phyloP scores from a whole-genome alignment of 2,888 invertebrate genomes.

The Ochropleura leucogaster region DNA sequence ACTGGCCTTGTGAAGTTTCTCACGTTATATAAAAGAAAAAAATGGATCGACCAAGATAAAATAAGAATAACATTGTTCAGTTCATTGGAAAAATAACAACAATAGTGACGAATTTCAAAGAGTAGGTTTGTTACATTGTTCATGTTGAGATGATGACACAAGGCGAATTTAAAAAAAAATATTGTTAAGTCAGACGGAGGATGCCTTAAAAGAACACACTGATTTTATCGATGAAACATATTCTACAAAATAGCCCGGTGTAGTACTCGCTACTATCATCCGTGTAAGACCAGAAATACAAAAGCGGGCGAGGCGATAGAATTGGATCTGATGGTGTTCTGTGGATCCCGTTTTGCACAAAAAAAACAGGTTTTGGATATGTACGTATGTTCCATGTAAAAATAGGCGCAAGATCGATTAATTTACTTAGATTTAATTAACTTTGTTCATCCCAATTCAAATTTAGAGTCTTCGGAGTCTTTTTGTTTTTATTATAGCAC shows the following conservation, averaged over 20 bases:
- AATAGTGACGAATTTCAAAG: not conserved
- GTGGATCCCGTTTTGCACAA: not conserved
- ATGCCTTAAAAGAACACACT: not conserved
- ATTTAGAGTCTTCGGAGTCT: not conserved
- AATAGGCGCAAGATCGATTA: not conserved
- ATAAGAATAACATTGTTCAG: not conserved
- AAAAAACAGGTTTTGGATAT: not conserved
- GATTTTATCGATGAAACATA: not conserved
- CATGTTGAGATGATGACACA: not conserved
- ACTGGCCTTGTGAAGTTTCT: slow-evolving; percentile 3
- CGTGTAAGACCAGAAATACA: not conserved
- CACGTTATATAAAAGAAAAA: not conserved
- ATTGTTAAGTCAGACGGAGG: not conserved
- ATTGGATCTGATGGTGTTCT: not conserved
- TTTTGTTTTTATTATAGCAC: not conserved
- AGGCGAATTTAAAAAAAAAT: not conserved
- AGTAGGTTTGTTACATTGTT: not conserved
- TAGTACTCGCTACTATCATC: not conserved
- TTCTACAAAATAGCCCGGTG: not conserved
- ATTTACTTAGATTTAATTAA: not conserved
- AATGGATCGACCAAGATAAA: not conserved
- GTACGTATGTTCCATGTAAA: not conserved
- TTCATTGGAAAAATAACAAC: not conserved
- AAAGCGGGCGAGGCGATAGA: not conserved
- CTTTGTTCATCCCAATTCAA: not conserved